Evolutionary conservation across 2,888 invertebrate species (phyloP), one percentile per base, ranked within the genome.

Genomic region (Nomada ruficornis): DNA sequence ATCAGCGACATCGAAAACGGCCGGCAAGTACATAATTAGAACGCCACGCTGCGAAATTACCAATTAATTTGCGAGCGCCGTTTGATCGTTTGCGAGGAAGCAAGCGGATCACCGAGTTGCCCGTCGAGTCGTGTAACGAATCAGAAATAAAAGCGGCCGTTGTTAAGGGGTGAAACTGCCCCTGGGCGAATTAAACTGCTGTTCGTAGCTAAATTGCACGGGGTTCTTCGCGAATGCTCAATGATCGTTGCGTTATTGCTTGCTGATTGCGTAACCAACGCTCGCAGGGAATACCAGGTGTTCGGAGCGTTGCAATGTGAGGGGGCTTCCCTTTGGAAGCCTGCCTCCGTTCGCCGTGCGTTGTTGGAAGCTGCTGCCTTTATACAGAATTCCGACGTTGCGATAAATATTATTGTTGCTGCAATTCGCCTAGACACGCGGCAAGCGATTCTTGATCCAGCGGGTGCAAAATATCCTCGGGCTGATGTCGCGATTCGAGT

Each of bases 11-110:
- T 81, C 71, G 71, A 81, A 84, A 84, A 63, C 63, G 67, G 75
- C 20, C 1, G 54, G 42, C 62, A 60, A 69, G 59, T 76, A 1
- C 7, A 36, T 36, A 80, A 84, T 84, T 86, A 77, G 77, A 78
- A 62, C 63, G 69, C 15, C 71, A 26, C 44, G 54, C 59, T 59
- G 50, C 65, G 63, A 73, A 81, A 82, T 80, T 79, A 62, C 55
- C 79, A 82, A 86, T 86, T 86, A 86, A 86, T 84, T 84, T 75
- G 64, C 73, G 73, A 36, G 1, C 13, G 1, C 9, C 59, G 64
- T 76, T 83, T 67, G 62, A 59, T 63, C 44, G 15, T n/a, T 18
- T 11, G n/a, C 11, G 13, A 4, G 47, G n/a, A 42, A 13, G 13
- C 52, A 1, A 65, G 13, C 2, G 13, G 18, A 76, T 26, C 73